Percentiles rank a stretch among this genome's conserved stretches.
These are phyloP conservation scores for Heliconius sara DNA, from an alignment of 2,888 invertebrate genomes.

Conservation along the genomic window DNA sequence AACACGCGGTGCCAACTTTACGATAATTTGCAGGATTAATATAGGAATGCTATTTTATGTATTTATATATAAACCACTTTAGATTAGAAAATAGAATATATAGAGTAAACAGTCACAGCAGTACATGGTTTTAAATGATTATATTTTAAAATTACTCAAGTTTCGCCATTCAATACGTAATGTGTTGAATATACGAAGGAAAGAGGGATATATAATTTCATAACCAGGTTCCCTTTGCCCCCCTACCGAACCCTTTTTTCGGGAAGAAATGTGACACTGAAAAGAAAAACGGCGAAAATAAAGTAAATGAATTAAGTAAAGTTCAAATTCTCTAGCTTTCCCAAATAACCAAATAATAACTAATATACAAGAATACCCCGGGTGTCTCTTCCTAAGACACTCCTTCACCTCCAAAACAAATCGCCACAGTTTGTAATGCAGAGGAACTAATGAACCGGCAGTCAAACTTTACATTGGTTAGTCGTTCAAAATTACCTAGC, in stretches of 20 bases:
- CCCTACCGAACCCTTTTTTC: too few species aligned
- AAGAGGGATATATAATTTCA: too few species aligned
- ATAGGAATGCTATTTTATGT: background rate
- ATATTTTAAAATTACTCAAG: background rate
- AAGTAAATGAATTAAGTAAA: background rate
- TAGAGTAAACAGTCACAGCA: background rate
- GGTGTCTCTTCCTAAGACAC: background rate
- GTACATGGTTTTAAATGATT: background rate
- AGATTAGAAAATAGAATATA: background rate
- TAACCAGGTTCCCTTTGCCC: too few species aligned
- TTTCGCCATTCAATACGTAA: too few species aligned
- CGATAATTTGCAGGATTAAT: slow-evolving; percentile 29
- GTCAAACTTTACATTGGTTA: slow-evolving; percentile 11
- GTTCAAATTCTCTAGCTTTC: background rate
- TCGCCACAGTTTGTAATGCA: slow-evolving; percentile 6
- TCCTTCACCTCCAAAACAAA: background rate
- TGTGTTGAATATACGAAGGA: too few species aligned
- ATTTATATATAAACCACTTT: background rate
- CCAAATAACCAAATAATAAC: too few species aligned
- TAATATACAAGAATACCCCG: background rate
- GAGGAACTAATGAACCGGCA: slow-evolving; percentile 2
- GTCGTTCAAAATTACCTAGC: slow-evolving; percentile 5
- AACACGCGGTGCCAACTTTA: slow-evolving; percentile 30
- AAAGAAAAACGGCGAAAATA: background rate
- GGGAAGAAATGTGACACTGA: too few species aligned